Percentiles rank a stretch among this genome's conserved stretches.
Evolutionary conservation across 2,797 vertebrate species (phyloP).

Genomic region (Todus mexicanus): DNA sequence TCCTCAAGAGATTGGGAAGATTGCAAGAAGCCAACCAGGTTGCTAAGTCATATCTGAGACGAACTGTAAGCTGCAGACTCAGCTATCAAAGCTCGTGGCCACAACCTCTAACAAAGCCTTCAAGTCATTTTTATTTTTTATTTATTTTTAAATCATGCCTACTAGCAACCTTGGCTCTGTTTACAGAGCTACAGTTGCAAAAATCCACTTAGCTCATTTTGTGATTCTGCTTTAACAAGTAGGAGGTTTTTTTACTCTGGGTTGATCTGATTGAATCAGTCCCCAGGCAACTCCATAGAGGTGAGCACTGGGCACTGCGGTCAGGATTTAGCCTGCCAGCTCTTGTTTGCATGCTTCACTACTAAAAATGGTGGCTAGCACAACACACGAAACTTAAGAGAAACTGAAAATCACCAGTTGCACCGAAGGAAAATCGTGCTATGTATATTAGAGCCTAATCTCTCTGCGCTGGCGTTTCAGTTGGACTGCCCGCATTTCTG

Average conservation of each 20-base stretch:
- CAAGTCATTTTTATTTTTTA: background rate
- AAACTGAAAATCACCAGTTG: background rate
- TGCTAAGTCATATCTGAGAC: background rate
- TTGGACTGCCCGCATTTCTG: background rate
- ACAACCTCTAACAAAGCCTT: background rate
- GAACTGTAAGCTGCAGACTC: background rate
- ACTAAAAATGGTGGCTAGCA: background rate
- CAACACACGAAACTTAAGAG: background rate
- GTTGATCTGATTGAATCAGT: background rate
- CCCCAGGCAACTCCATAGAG: background rate
- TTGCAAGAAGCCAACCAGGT: background rate
- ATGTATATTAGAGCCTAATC: background rate
- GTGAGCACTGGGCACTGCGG: accelerated
- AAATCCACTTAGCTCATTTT: background rate
- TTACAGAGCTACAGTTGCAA: background rate
- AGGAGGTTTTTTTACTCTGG: background rate
- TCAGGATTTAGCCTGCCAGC: background rate
- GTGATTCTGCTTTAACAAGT: background rate
- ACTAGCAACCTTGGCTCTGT: background rate
- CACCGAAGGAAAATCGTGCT: background rate
- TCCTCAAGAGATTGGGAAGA: background rate
- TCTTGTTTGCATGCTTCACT: background rate
- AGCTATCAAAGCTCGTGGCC: background rate
- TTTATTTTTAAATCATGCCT: background rate
- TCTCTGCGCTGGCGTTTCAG: background rate